Conservation (phyloP, 1,140 invertebrate genomes). For the Aphelinus certus region DNA sequence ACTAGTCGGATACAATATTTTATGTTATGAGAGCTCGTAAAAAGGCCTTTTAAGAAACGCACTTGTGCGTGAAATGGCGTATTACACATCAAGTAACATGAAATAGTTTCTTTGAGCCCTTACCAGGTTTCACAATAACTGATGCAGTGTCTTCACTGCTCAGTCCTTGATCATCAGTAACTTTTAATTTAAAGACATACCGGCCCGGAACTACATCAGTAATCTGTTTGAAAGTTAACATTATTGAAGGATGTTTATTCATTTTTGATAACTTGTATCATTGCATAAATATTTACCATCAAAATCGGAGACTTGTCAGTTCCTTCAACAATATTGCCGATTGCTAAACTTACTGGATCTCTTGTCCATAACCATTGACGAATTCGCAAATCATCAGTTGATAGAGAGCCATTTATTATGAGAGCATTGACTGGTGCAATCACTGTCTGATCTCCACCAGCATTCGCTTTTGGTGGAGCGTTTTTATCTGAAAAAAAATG, state of each 20-base stretch:
- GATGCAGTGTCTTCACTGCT: constrained; percentile 83
- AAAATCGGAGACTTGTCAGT: constrained; percentile 80
- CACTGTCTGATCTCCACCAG: constrained; percentile 84
- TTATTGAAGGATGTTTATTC: not conserved
- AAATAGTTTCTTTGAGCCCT: constrained; percentile 9
- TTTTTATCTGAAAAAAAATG: constrained; percentile 78
- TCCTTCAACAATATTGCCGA: constrained; percentile 80
- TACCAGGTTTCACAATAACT: constrained; percentile 83
- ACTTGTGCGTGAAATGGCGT: not conserved
- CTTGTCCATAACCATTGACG: constrained; percentile 86
- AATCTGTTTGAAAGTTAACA: constrained; percentile 66
- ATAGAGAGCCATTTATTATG: constrained; percentile 85
- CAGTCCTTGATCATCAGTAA: constrained; percentile 89
- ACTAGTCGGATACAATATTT: no score
- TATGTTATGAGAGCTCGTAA: no score
- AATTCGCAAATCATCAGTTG: constrained; percentile 88
- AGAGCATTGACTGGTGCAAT: constrained; percentile 80
- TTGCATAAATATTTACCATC: constrained; percentile 68
- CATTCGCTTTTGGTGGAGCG: constrained; percentile 86
- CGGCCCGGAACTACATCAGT: constrained; percentile 85
- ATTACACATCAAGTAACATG: not conserved
- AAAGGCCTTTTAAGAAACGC: no score
- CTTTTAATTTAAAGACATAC: constrained; percentile 89
- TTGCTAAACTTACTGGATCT: constrained; percentile 82
- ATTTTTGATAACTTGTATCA: not conserved